A percentile compares a stretch with the other conserved stretches of the same genome.
phyloP scores from a whole-genome alignment of 2,113 vertebrate genomes.

The Tenrec ecaudatus region DNA sequence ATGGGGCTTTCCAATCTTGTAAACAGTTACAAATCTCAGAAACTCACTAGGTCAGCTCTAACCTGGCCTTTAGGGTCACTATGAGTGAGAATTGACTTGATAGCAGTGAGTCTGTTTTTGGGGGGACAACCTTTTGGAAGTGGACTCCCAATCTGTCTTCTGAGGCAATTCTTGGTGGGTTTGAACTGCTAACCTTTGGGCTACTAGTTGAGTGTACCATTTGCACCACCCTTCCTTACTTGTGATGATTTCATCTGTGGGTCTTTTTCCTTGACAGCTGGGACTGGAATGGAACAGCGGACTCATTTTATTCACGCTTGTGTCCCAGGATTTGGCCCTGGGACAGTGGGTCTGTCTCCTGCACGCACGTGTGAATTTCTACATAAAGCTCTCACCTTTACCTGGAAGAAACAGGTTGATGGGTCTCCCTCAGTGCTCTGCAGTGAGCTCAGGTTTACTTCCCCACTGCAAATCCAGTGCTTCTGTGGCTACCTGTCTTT shows the following conservation, averaged over 20 bases:
- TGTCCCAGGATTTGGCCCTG: neutral
- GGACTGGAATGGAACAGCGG: neutral
- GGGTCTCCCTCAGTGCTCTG: neutral
- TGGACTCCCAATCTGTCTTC: neutral
- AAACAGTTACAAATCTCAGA: no score
- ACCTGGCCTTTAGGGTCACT: no score
- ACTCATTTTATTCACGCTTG: neutral
- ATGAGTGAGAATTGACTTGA: no score
- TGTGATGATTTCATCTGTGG: neutral
- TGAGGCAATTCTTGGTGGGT: neutral
- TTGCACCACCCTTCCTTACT: neutral
- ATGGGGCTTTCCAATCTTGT: no score
- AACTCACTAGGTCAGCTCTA: no score
- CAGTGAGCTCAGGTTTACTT: neutral
- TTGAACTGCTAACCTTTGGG: neutral
- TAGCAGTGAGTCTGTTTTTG: neutral
- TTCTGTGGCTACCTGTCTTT: neutral
- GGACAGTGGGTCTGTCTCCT: neutral
- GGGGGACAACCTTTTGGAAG: neutral
- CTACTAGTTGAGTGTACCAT: neutral
- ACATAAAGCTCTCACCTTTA: neutral
- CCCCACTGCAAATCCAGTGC: neutral
- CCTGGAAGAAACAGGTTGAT: neutral
- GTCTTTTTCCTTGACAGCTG: neutral
- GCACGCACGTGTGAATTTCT: rapidly evolving